Percentiles rank a stretch among this genome's conserved stretches.
Evolutionary conservation across 2,888 invertebrate genomes (phyloP).

Genomic region (Zeuzera pyrina): DNA sequence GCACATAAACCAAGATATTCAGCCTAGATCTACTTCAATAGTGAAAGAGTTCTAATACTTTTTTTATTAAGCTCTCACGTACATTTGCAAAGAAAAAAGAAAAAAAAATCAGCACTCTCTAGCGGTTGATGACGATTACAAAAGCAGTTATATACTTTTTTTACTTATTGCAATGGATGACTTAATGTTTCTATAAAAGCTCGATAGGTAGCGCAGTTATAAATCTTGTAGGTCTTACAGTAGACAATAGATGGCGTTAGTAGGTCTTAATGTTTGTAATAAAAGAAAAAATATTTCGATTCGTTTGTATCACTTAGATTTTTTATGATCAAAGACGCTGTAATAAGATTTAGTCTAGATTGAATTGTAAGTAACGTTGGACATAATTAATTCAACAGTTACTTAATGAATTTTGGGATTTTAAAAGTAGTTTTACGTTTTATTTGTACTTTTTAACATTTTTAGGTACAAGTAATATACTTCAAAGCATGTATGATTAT

Average conservation of each 20-base stretch:
- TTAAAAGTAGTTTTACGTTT: too few relatives aligned
- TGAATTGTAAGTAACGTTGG: too few relatives aligned
- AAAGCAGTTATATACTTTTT: slow-evolving; percentile 27
- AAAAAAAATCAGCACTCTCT: slow-evolving; percentile 53
- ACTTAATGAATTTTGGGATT: too few relatives aligned
- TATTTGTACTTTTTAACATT: too few relatives aligned
- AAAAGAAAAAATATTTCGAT: slow-evolving; percentile 17
- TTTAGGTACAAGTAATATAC: too few relatives aligned
- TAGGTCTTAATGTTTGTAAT: slow-evolving; percentile 16
- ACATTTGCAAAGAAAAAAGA: slow-evolving; percentile 23
- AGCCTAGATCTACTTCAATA: too few relatives aligned
- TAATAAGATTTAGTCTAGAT: too few relatives aligned
- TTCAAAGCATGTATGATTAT: too few relatives aligned
- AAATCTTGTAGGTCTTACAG: background rate
- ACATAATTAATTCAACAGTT: too few relatives aligned
- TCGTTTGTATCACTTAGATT: slow-evolving; percentile 3
- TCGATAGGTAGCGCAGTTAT: slow-evolving; percentile 26
- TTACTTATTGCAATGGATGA: background rate
- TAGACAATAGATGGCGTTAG: slow-evolving; percentile 34
- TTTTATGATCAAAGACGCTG: too few relatives aligned
- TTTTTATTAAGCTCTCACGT: slow-evolving; percentile 1
- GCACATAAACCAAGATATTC: too few relatives aligned
- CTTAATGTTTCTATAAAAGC: background rate
- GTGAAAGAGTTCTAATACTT: too few relatives aligned
- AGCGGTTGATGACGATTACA: slow-evolving; percentile 28